Conservation (phyloP, 2,113 vertebrate genomes). For the Heterotis niloticus region DNA sequence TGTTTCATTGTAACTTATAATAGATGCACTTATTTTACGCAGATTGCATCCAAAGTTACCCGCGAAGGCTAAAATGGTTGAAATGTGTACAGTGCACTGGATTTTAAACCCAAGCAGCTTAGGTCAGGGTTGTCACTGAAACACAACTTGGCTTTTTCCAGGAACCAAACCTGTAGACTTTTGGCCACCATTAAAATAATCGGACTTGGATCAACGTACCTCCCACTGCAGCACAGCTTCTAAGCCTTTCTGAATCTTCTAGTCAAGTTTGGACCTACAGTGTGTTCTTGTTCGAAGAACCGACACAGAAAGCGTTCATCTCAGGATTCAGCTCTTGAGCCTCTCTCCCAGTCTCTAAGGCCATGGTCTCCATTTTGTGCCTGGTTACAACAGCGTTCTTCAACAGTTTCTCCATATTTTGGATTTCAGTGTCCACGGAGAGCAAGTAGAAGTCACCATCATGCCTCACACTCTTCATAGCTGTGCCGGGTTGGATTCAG, state of each 20-base stretch:
- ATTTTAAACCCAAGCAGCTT: too few relatives aligned
- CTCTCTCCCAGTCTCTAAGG: background rate
- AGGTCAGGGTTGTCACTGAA: too few relatives aligned
- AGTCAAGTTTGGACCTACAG: background rate
- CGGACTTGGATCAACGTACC: too few relatives aligned
- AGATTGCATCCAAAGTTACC: too few relatives aligned
- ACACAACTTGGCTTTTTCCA: too few relatives aligned
- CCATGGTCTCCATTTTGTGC: too few relatives aligned
- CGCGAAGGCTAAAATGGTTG: too few relatives aligned
- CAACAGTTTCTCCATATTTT: constrained; percentile 17
- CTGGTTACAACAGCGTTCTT: constrained; percentile 20
- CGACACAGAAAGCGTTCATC: background rate
- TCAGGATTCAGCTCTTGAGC: constrained; percentile 1
- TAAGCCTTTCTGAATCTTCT: background rate
- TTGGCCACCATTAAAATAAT: too few relatives aligned
- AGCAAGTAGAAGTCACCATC: constrained; percentile 46
- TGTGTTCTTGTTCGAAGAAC: background rate
- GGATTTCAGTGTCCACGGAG: constrained; percentile 34
- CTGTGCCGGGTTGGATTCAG: constrained; percentile 41
- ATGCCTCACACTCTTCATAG: constrained; percentile 50
- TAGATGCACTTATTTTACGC: too few relatives aligned
- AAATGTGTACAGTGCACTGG: too few relatives aligned
- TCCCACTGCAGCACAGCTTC: background rate
- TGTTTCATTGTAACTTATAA: too few relatives aligned
- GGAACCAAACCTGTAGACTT: too few relatives aligned